Base-by-base conservation (phyloP, 2,797 vertebrate genomes). In the Argyrosomus regius region DNA sequence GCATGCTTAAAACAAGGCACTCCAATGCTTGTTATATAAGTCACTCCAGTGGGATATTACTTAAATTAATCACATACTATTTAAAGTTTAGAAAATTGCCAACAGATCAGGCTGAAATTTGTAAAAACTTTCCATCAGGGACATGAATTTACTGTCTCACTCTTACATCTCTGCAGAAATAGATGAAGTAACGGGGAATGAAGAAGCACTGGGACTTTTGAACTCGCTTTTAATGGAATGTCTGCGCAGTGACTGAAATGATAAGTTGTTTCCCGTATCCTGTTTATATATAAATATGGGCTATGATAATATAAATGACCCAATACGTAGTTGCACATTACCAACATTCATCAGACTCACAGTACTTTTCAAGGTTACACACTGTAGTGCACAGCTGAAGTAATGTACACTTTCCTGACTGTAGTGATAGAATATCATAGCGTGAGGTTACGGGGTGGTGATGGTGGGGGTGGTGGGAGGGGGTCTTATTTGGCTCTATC, bases 301-400 rank as follows among this genome's bases (percentile, higher is more conserved):
- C 83, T 86, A 63, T 83, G 78, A 85, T 92, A 83, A 89, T 93
- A 92, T 78, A 92, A 91, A 92, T 91, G 78, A 88, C 81, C 84
- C 78, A 63, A 67, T 86, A 81, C 35, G 3, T 72, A 61, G 85
- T 76, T 82, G 76, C 85, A 89, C 85, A 89, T 92, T 81, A 90
- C 82, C 57, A 84, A 58, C 91, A 93, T 93, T 91, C 80, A 91
- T 93, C 92, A 92, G 84, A 72, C 81, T 82, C 83, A 74, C 86
- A 78, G 83, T 83, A 85, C 82, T 63, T 92, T 88, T 88, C 90
- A 94, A 94, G 91, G 93, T 91, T 88, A 90, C 63, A 75, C 68
- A 63, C 56, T 78, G 76, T 71, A 77, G 63, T 31, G 82, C 67
- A 26, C 60, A 68, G 80, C 77, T 81, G 77, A 82, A 87, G 88